Evolutionary conservation across 2,113 vertebrate genomes (phyloP), one percentile per base, ranked within the genome.

Genomic region (Calcarius ornatus): DNA sequence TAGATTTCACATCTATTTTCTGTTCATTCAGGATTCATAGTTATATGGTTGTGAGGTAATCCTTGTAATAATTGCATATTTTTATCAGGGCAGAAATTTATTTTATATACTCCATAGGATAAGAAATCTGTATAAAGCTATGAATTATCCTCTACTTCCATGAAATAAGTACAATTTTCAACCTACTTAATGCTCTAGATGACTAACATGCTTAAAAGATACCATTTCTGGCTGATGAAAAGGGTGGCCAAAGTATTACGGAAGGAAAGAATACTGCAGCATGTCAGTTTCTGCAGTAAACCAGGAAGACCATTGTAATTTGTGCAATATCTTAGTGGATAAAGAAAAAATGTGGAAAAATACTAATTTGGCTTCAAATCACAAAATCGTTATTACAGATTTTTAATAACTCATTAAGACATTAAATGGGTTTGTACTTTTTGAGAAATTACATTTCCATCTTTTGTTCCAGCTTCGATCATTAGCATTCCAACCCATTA

Each of bases 401-500:
- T 90, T 90, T 64, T 64, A 76, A 69, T 33, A 94, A 47, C 54
- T 94, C 88, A 72, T 83, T 89, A 78, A n/a, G 89, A 38, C 40
- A 88, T 56, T 69, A 80, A 94, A 96, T 70, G 59, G 51, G 88
- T 94, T 82, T 15, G 28, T 70, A 61, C 66, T 66, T 79, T 50
- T 88, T 93, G 80, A 90, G 80, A 95, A 95, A 95, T 91, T 72
- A 61, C 57, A 72, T 93, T 90, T 76, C 77, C 56, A 19, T 65
- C 27, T 92, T 91, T 96, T 79, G 45, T 57, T 77, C 88, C 61
- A 56, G 63, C 61, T 89, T 76, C 90, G 66, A 47, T 90, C 81
- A 81, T 95, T 86, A 92, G 88, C 64, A 97, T 83, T 82, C 92
- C 33, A 18, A 56, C 59, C 93, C 95, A 77, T 94, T 92, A 90